These are phyloP conservation scores for Myanophis thanlyinensis DNA, from an alignment of 2,113 vertebrate species.

Conservation along the genomic window DNA sequence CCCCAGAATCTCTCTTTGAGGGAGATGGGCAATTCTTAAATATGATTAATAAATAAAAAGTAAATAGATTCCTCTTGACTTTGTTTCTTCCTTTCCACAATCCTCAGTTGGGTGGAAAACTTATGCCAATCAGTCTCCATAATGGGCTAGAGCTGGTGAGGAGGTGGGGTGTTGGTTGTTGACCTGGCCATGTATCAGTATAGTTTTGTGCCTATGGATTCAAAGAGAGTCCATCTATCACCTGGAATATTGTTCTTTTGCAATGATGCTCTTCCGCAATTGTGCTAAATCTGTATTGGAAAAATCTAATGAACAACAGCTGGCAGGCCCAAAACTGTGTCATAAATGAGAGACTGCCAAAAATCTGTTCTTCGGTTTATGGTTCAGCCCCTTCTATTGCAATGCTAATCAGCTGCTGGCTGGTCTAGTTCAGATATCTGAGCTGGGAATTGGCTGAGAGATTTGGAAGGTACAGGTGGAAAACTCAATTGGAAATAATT, in stretches of 20 bases:
- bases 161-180: background rate
- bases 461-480: background rate
- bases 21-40: background rate
- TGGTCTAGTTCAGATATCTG: background rate
- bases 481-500: background rate
- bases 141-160: background rate
- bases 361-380: background rate
- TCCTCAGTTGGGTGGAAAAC: background rate
- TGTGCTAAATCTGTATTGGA: background rate
- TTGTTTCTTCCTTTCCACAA: background rate
- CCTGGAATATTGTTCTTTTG: background rate
- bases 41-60: background rate
- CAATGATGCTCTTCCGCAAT: background rate
- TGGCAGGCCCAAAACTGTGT: background rate
- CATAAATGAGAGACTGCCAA: background rate
- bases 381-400: background rate
- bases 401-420: background rate
- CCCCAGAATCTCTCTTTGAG: background rate
- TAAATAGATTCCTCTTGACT: background rate
- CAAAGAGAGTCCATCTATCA: background rate
- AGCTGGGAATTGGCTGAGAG: background rate
- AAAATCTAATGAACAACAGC: background rate
- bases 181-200: background rate
- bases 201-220: background rate
- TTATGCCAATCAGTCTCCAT: background rate